A percentile compares a stretch with the other conserved stretches of the same genome.
phyloP scores from a whole-genome alignment of 2,113 vertebrate species.

The Coregonus clupeaformis region DNA sequence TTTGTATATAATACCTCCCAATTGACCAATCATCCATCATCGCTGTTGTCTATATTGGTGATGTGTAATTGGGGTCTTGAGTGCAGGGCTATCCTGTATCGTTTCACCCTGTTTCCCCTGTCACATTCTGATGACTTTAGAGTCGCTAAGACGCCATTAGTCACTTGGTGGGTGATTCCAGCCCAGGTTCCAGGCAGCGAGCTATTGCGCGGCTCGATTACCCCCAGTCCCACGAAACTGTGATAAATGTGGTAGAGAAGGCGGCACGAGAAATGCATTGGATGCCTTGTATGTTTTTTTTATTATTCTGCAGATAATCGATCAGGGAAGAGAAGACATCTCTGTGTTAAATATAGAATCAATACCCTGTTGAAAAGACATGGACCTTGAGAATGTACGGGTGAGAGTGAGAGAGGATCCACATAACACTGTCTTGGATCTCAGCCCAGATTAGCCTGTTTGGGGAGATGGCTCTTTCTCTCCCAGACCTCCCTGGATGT shows the following conservation, averaged over 20 bases:
- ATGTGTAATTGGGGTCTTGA: slow-evolving; percentile 5
- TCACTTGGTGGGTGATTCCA: background rate
- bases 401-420: background rate
- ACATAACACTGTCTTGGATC: background rate
- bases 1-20: background rate
- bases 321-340: slow-evolving; percentile 39
- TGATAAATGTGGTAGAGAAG: slow-evolving; percentile 27
- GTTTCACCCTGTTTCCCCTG: background rate
- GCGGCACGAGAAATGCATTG: background rate
- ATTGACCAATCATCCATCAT: background rate
- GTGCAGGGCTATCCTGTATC: background rate
- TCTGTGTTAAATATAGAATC: slow-evolving; percentile 60
- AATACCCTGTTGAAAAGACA: slow-evolving; percentile 34
- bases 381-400: slow-evolving; percentile 32
- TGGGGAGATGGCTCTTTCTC: background rate
- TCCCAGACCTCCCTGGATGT: background rate
- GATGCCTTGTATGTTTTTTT: slow-evolving; percentile 26
- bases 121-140: slow-evolving; percentile 17
- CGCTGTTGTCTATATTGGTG: slow-evolving; percentile 1
- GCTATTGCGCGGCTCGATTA: slow-evolving; percentile 7
- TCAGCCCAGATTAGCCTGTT: background rate
- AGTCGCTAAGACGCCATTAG: slow-evolving; percentile 12
- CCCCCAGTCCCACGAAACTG: background rate
- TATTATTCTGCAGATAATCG: slow-evolving; percentile 22
- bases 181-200: slow-evolving; percentile 3